Conservation (phyloP, 2,888 invertebrate species). For the Trimorus sp. region DNA sequence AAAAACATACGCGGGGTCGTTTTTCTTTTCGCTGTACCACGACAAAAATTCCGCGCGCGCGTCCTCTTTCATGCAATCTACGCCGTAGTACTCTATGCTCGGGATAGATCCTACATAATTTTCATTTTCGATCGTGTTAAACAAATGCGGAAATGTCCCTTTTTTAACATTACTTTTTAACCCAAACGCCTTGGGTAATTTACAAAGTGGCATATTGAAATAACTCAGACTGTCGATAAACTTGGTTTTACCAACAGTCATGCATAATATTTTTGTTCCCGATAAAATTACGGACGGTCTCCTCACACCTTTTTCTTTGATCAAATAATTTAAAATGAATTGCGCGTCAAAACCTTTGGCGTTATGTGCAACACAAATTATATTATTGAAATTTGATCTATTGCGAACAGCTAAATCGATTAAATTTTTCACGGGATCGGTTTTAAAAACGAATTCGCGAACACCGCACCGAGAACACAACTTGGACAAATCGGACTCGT, state of each 20-base stretch:
- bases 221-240: slow-evolving; percentile 24
- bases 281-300: neutral
- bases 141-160: slow-evolving; percentile 15
- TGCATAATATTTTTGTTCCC: slow-evolving; percentile 4
- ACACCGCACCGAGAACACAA: neutral
- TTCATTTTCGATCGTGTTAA: slow-evolving; percentile 1
- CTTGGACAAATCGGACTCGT: neutral
- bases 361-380: slow-evolving; percentile 21
- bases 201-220: slow-evolving; percentile 6
- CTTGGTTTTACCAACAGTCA: neutral
- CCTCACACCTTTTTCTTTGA: neutral
- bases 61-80: neutral
- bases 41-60: neutral
- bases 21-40: neutral
- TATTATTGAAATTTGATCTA: neutral
- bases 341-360: neutral
- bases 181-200: slow-evolving; percentile 22
- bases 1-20: slow-evolving; percentile 1
- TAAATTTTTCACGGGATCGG: neutral
- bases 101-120: neutral
- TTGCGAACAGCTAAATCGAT: slow-evolving; percentile 13
- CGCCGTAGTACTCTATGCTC: neutral
- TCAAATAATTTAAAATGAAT: slow-evolving; percentile 1
- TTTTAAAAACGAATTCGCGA: neutral
- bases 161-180: neutral